Evolutionary conservation across 2,888 invertebrate species (phyloP).

Genomic region (Platycheirus rosarum): DNA sequence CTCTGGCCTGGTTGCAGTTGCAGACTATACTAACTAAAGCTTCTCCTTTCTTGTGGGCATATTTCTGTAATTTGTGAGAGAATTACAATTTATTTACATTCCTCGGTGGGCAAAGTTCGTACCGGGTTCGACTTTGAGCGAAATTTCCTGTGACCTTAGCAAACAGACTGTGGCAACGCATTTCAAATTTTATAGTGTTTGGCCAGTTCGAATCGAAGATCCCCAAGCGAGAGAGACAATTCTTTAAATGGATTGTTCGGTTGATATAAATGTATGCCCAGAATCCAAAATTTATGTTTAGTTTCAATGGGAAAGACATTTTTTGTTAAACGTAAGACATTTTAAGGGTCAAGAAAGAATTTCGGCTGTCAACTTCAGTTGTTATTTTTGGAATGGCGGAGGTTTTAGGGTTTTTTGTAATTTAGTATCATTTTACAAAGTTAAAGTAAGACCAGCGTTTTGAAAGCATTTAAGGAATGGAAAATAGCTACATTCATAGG

Average conservation of each 20-base stretch:
- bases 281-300: neutral
- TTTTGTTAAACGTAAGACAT: neutral
- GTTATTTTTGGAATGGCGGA: neutral
- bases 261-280: no score
- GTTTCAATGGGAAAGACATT: neutral
- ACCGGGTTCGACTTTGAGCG: slow-evolving; percentile 34
- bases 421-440: no score
- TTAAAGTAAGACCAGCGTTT: no score
- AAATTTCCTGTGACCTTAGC: slow-evolving; percentile 46
- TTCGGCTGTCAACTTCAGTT: neutral
- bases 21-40: slow-evolving; percentile 29
- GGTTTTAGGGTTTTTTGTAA: neutral
- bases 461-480: no score
- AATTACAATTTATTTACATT: slow-evolving; percentile 71
- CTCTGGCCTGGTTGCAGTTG: neutral
- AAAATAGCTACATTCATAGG: no score
- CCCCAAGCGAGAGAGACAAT: neutral
- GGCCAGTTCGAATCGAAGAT: no score
- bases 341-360: neutral
- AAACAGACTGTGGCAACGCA: slow-evolving; percentile 7
- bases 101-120: slow-evolving; percentile 51
- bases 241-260: neutral
- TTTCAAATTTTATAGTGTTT: neutral
- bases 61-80: slow-evolving; percentile 63
- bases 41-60: slow-evolving; percentile 31